A percentile compares a stretch with the other conserved stretches of the same genome.
Conservation (phyloP, 1,140 invertebrate genomes). For the Lepidurus couesii region DNA sequence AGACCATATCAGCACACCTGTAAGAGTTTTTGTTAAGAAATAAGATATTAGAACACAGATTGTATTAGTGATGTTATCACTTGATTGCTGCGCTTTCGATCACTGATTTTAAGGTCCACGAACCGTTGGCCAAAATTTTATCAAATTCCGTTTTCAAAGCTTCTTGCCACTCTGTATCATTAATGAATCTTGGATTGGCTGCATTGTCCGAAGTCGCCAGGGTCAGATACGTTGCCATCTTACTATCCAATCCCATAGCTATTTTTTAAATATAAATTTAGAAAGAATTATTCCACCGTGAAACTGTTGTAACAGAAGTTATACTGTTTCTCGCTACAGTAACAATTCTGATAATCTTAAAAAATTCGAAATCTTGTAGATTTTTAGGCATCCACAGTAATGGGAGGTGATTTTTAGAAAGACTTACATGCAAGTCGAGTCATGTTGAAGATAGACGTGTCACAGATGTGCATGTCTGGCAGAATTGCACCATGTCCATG, state of each 20-base stretch:
- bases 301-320: too few relatives aligned
- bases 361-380: too few relatives aligned
- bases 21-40: neutral
- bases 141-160: slow-evolving; percentile 20
- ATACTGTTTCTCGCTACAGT: too few relatives aligned
- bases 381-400: too few relatives aligned
- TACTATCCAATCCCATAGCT: slow-evolving; percentile 27
- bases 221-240: slow-evolving; percentile 27
- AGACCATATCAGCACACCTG: slow-evolving; percentile 26
- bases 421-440: too few relatives aligned
- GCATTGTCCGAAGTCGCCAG: slow-evolving; percentile 26
- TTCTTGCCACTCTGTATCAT: neutral
- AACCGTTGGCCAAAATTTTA: neutral
- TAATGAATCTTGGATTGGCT: neutral
- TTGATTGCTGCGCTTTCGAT: slow-evolving; percentile 25
- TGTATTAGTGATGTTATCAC: neutral
- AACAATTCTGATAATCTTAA: neutral
- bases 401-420: too few relatives aligned
- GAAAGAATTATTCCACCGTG: too few relatives aligned
- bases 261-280: too few relatives aligned
- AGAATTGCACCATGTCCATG: too few relatives aligned
- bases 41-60: neutral
- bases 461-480: too few relatives aligned
- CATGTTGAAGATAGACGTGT: too few relatives aligned
- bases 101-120: neutral